Conservation (phyloP, 2,888 invertebrate genomes). For the Pseudoips prasinana region DNA sequence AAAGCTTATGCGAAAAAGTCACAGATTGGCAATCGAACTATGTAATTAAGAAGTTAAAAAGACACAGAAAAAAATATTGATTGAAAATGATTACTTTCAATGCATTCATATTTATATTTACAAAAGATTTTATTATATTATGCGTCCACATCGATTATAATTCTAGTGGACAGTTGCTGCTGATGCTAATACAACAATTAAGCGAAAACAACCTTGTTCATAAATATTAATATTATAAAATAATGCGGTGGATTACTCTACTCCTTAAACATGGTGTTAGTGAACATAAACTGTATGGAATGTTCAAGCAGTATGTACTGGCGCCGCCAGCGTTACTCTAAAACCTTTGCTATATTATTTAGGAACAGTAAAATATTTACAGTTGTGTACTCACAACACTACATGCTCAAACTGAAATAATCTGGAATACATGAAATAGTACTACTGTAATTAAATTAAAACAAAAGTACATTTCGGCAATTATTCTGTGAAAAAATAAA, state of each 20-base stretch:
- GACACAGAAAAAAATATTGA: constrained; percentile 32
- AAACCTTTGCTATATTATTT: constrained; percentile 19
- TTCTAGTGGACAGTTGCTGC: constrained; percentile 4
- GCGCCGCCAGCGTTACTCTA: constrained; percentile 17
- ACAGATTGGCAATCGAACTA: constrained; percentile 10
- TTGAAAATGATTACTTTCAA: constrained; percentile 35
- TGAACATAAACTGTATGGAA: constrained; percentile 28
- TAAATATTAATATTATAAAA: constrained; percentile 19
- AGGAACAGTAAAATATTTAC: constrained; percentile 32
- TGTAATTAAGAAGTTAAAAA: constrained; percentile 16
- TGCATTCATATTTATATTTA: constrained; percentile 35
- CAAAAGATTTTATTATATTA: constrained; percentile 28
- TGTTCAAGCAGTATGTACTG: constrained; percentile 31
- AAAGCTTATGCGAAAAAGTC: constrained; percentile 13
- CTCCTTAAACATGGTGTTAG: constrained; percentile 31
- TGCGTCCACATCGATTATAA: constrained; percentile 19
- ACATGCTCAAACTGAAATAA: constrained; percentile 8
- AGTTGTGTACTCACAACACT: constrained; percentile 15
- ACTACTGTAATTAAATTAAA: too few species aligned
- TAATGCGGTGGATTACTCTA: constrained; percentile 28
- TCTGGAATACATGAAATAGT: constrained; percentile 12
- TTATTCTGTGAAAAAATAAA: too few species aligned
- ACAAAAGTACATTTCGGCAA: too few species aligned
- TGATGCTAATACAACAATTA: constrained; percentile 14
- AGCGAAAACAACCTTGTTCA: constrained; percentile 36